Conservation (phyloP, 2,888 invertebrate species). For the Nesidiocoris tenuis region DNA sequence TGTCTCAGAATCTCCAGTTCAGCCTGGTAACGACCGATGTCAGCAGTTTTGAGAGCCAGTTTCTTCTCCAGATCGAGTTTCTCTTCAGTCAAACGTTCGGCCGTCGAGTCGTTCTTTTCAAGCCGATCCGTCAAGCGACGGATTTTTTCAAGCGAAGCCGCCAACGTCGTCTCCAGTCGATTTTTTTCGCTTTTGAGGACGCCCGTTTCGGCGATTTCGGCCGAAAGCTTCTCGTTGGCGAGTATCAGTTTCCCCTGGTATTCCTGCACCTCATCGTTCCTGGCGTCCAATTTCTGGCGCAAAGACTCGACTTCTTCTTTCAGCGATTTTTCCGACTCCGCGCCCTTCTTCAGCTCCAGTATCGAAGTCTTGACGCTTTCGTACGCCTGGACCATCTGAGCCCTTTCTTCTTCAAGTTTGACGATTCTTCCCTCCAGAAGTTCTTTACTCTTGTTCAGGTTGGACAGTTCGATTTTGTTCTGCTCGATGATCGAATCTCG, state of each 20-base stretch:
- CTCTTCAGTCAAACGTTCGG: background rate
- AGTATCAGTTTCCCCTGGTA: slow-evolving; percentile 4
- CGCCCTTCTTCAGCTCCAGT: background rate
- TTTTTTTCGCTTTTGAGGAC: background rate
- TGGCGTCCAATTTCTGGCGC: background rate
- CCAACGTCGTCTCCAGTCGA: background rate
- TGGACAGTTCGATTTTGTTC: slow-evolving; percentile 4
- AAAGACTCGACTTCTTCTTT: slow-evolving; percentile 1
- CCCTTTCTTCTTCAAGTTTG: slow-evolving; percentile 15
- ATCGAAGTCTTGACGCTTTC: slow-evolving; percentile 17
- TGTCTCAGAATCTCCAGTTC: slow-evolving; percentile 18
- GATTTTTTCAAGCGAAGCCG: background rate
- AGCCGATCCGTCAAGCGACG: background rate
- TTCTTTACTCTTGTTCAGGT: slow-evolving; percentile 9
- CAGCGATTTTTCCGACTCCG: slow-evolving; percentile 9
- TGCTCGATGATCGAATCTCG: background rate
- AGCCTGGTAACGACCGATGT: slow-evolving; percentile 11
- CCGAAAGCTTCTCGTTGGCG: background rate
- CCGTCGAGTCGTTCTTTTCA: background rate
- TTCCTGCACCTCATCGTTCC: background rate
- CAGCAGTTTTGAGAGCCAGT: slow-evolving; percentile 1
- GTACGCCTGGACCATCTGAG: slow-evolving; percentile 14
- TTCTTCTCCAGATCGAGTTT: background rate
- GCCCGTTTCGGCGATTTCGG: background rate
- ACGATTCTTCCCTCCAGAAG: background rate